A percentile compares a stretch with the other conserved stretches of the same genome.
These are phyloP conservation scores for Zingel zingel DNA, from an alignment of 2,113 vertebrate species.

Conservation along the genomic window DNA sequence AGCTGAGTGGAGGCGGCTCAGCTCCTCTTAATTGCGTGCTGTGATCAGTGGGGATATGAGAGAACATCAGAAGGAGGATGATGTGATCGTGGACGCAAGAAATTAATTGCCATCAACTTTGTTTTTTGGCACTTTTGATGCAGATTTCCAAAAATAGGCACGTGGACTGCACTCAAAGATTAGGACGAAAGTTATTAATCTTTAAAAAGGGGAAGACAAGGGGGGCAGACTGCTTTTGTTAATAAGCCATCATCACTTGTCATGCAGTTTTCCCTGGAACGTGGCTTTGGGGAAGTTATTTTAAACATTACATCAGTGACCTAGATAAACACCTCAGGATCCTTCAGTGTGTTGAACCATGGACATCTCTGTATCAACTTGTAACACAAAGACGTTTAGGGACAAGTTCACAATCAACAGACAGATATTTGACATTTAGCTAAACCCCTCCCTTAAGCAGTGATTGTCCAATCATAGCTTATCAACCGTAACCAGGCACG, in stretches of 20 bases:
- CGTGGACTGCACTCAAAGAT: conserved; percentile 33
- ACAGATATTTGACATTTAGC: too few relatives aligned
- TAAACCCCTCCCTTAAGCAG: not conserved
- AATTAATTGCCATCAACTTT: conserved; percentile 37
- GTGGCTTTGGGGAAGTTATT: conserved; percentile 60
- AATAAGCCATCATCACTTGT: conserved; percentile 63
- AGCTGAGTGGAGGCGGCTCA: conserved; percentile 19
- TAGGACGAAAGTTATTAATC: conserved; percentile 50
- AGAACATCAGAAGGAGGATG: conserved; percentile 2
- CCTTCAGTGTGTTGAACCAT: conserved; percentile 8
- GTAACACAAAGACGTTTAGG: conserved; percentile 12
- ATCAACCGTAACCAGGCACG: not conserved
- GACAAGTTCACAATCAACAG: conserved; percentile 5
- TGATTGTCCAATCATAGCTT: not conserved
- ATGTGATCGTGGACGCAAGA: conserved; percentile 22
- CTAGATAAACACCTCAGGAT: conserved; percentile 52
- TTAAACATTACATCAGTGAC: conserved; percentile 53
- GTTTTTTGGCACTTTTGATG: conserved; percentile 46
- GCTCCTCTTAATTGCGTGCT: conserved; percentile 11
- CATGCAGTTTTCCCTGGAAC: conserved; percentile 48
- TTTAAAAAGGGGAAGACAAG: conserved; percentile 51
- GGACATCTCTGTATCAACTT: conserved; percentile 1
- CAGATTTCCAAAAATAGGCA: conserved; percentile 48
- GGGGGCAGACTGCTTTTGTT: conserved; percentile 62
- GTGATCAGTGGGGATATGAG: conserved; percentile 15